Percentiles rank a stretch among this genome's conserved stretches.
These are phyloP conservation scores for Drosophila sechellia DNA, from an alignment of 1,140 invertebrate species.

Conservation along the genomic window DNA sequence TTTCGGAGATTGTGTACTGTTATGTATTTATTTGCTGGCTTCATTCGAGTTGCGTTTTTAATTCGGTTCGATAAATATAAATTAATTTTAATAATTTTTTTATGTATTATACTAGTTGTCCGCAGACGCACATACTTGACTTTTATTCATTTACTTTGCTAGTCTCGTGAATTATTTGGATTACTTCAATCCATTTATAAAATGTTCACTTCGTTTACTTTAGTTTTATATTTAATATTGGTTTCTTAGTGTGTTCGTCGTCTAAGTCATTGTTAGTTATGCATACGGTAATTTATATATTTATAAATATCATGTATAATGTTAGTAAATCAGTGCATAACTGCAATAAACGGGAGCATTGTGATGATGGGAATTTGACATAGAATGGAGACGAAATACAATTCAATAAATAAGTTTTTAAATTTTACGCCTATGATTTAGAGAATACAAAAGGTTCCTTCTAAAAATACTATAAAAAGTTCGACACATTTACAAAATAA, in stretches of 20 bases:
- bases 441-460: slow-evolving; percentile 46
- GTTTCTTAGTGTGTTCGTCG: slow-evolving; percentile 70
- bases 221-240: slow-evolving; percentile 50
- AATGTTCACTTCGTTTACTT: slow-evolving; percentile 46
- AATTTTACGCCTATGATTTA: slow-evolving; percentile 33
- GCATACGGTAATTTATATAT: slow-evolving; percentile 46
- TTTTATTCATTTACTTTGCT: slow-evolving; percentile 76
- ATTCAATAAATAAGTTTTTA: slow-evolving; percentile 52
- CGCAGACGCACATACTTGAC: slow-evolving; percentile 73
- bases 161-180: slow-evolving; percentile 57
- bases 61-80: slow-evolving; percentile 53
- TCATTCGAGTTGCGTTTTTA: slow-evolving; percentile 45
- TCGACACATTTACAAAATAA: slow-evolving; percentile 65
- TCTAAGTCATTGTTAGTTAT: slow-evolving; percentile 77
- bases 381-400: slow-evolving; percentile 23
- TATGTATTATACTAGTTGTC: slow-evolving; percentile 74
- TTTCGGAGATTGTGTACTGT: slow-evolving; percentile 47
- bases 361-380: slow-evolving; percentile 14
- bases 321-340: slow-evolving; percentile 60
- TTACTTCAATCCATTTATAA: slow-evolving; percentile 57
- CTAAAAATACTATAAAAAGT: slow-evolving; percentile 66
- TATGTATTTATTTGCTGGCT: slow-evolving; percentile 42
- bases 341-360: slow-evolving; percentile 64
- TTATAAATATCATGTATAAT: slow-evolving; percentile 52
- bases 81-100: slow-evolving; percentile 61